Conservation (phyloP, 2,113 vertebrate species). For the Pithys albifrons region DNA sequence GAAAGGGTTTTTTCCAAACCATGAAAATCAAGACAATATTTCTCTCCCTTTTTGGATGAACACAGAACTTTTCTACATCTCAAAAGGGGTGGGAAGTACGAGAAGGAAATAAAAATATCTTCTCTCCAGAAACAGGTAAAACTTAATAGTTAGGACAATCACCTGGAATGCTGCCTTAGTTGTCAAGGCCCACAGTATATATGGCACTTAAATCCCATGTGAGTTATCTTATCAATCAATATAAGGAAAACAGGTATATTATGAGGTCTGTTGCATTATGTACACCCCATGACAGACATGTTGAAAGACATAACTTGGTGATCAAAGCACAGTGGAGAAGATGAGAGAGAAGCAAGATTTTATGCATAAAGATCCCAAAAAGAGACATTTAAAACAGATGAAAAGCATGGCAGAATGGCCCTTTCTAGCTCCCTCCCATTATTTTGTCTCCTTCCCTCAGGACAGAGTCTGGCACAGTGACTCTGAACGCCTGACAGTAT, state of each 20-base stretch:
- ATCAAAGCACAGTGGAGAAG: neutral
- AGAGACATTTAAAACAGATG: neutral
- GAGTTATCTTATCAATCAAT: neutral
- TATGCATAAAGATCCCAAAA: neutral
- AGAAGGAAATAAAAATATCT: neutral
- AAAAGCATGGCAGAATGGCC: neutral
- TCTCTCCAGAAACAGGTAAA: neutral
- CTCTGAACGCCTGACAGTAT: neutral
- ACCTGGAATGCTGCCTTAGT: neutral
- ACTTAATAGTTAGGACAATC: neutral
- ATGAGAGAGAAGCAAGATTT: neutral
- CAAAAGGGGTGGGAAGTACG: neutral
- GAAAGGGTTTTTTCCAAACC: neutral
- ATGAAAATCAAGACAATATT: neutral
- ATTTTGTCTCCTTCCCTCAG: neutral
- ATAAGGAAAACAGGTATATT: neutral
- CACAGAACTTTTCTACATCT: neutral
- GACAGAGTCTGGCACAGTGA: neutral
- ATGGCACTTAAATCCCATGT: neutral
- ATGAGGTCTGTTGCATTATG: neutral
- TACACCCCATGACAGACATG: neutral
- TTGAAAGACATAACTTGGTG: neutral
- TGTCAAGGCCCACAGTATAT: neutral
- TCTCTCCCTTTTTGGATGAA: neutral
- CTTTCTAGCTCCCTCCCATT: neutral